These are phyloP conservation scores for Bombylius discolor DNA, from an alignment of 2,888 invertebrate genomes.

Conservation along the genomic window DNA sequence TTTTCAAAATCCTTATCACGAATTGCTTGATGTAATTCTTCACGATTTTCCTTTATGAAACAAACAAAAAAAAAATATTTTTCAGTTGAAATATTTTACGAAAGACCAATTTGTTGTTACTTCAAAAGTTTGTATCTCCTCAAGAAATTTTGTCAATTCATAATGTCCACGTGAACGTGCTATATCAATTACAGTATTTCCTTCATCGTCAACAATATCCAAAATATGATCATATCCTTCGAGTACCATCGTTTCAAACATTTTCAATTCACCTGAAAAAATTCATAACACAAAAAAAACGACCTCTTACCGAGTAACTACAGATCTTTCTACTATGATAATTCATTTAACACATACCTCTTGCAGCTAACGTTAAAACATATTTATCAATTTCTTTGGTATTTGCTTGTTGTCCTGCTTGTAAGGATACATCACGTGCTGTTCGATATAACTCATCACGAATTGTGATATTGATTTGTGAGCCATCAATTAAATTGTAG, in stretches of 20 bases:
- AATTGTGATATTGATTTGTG: constrained; percentile 65
- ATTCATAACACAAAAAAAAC: background rate
- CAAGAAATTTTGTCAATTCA: constrained; percentile 55
- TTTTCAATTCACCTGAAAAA: constrained; percentile 46
- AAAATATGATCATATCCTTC: constrained; percentile 82
- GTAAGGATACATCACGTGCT: constrained; percentile 71
- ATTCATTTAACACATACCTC: constrained; percentile 42
- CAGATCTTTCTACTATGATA: background rate
- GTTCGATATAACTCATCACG: constrained; percentile 79
- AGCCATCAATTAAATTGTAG: constrained; percentile 66
- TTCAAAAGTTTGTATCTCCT: constrained; percentile 61
- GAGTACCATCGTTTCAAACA: constrained; percentile 45
- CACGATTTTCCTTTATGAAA: constrained; percentile 52
- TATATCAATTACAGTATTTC: constrained; percentile 53
- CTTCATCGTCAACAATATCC: constrained; percentile 62
- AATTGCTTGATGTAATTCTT: constrained; percentile 62
- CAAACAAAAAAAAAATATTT: background rate
- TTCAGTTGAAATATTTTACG: background rate
- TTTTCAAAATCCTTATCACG: constrained; percentile 47
- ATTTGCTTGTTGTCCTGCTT: constrained; percentile 65
- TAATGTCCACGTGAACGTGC: constrained; percentile 53
- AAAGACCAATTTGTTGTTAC: constrained; percentile 35
- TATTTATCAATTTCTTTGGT: constrained; percentile 70
- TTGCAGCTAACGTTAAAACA: constrained; percentile 61
- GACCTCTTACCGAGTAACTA: background rate